Base-by-base conservation (phyloP, 2,888 invertebrate genomes). In the Eretmocerus hayati region DNA sequence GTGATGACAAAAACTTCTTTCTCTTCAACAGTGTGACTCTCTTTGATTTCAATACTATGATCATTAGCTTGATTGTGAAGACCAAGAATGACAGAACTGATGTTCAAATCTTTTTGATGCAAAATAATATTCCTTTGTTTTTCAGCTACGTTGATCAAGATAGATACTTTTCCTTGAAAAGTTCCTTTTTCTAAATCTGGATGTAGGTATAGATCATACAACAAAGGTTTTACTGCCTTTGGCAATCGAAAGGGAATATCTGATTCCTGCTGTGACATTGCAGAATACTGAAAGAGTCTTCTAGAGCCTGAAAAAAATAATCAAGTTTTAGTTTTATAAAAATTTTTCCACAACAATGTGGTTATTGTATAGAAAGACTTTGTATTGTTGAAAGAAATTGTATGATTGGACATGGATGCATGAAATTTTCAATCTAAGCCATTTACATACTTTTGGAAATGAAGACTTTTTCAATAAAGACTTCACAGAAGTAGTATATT, bases 121-220 rank as follows among this genome's bases (percentile, higher is more conserved):
- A 80, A 64, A 1, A 73, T 72, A 49, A 80, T 73, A 53, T 69
- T 74, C 13, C 69, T 63, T 20, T 74, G 71, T 3, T 68, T 67
- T 19, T 72, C 68, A 5, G 64, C 53, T 2, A 80, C 66, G 45
- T 75, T 67, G 38, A 81, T 60, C 4, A 72, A 68, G 35, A 81
- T 78, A 33, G 73, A 76, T 1, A 81, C 79, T 39, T 72, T 72
- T 13, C 85, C 85, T 11, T 66, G 63, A 61, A 80, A 85, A 1
- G 71, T 74, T 30, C 80, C 80, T n/a, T 70, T 70, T 13, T 72
- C 69, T 41, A 87, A 73, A 62, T 84, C 74, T 0, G 87, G 85
- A 46, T 78, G 74, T 44, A 87, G 67, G 15, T 73, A 75, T 5
- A 87, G 65, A 46, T 83, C 79, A 61, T 87, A 87, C 49, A 78